These are phyloP conservation scores for Acanthosepion esculentum DNA, from an alignment of 2,888 invertebrate species.

Conservation along the genomic window DNA sequence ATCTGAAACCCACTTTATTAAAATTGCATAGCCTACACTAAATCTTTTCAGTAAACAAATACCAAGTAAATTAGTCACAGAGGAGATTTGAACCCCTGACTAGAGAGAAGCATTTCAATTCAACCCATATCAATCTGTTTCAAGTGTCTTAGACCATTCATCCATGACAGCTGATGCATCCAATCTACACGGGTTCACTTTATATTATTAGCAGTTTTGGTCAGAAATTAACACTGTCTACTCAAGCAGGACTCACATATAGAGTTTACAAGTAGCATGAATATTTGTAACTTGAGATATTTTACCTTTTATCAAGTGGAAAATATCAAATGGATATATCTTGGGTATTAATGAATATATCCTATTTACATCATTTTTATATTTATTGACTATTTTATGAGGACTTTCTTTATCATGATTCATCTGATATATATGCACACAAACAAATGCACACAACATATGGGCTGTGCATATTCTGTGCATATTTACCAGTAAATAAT, in stretches of 20 bases:
- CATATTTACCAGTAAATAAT: too few species aligned
- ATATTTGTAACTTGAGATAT: neutral
- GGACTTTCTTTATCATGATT: neutral
- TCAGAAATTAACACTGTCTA: neutral
- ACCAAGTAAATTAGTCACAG: conserved; percentile 5
- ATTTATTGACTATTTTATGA: neutral
- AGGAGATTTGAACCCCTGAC: neutral
- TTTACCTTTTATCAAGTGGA: neutral
- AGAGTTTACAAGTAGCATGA: neutral
- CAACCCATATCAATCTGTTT: neutral
- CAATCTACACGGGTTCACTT: neutral
- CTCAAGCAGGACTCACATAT: neutral
- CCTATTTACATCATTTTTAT: neutral
- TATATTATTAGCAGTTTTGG: neutral
- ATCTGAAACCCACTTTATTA: neutral
- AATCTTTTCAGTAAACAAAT: neutral
- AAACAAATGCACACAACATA: neutral
- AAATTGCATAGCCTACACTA: neutral
- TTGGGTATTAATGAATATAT: neutral
- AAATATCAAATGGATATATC: neutral
- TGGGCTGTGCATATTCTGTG: too few species aligned
- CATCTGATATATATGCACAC: neutral
- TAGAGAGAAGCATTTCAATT: neutral
- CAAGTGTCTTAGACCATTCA: conserved; percentile 33
- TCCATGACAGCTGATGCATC: neutral